phyloP scores from a whole-genome alignment of 1,140 invertebrate species.

The Bombus affinis region DNA sequence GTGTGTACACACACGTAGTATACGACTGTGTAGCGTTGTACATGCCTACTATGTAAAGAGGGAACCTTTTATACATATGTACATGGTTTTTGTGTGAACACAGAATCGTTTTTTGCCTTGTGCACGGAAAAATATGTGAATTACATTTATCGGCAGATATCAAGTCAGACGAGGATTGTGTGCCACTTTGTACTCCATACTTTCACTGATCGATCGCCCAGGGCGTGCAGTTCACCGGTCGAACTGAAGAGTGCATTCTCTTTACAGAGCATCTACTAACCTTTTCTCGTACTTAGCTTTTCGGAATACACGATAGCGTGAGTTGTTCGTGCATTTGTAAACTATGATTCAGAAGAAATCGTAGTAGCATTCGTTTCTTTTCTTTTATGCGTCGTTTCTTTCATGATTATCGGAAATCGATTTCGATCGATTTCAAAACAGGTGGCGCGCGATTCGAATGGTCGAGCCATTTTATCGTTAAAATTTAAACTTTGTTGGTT shows the following conservation, averaged over 20 bases:
- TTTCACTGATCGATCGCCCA: conserved; percentile 66
- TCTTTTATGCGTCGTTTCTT: background rate
- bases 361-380: background rate
- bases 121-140: conserved; percentile 18
- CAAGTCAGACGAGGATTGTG: conserved; percentile 39
- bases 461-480: background rate
- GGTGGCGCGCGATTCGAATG: background rate
- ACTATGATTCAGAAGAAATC: background rate
- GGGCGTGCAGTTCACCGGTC: conserved; percentile 42
- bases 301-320: conserved; percentile 17
- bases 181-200: conserved; percentile 45
- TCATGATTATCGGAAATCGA: background rate
- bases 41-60: conserved; percentile 12
- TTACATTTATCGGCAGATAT: background rate
- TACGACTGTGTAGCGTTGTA: background rate
- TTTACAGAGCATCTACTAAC: conserved; percentile 53
- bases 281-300: conserved; percentile 50
- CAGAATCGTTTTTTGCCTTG: conserved; percentile 4
- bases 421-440: conserved; percentile 19
- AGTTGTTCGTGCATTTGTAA: background rate
- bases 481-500: background rate
- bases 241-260: conserved; percentile 48
- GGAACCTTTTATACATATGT: conserved; percentile 4
- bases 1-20: conserved; percentile 12
- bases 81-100: conserved; percentile 17